phyloP scores from a whole-genome alignment of 2,888 invertebrate genomes.

The Coronaproctus castanopsis region DNA sequence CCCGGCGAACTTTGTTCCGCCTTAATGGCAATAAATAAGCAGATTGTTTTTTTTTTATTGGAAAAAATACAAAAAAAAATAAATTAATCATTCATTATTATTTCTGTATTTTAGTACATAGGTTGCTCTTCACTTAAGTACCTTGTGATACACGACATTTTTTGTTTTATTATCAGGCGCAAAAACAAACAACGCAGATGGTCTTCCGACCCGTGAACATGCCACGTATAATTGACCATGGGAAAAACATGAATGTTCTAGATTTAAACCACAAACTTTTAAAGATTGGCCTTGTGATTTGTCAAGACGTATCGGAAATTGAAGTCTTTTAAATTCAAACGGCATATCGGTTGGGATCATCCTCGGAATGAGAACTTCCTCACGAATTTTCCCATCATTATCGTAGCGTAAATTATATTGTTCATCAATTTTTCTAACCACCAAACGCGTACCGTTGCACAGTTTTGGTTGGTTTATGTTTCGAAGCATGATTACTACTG shows the following conservation, averaged over 20 bases:
- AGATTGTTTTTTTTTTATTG: too few relatives aligned
- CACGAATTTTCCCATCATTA: too few relatives aligned
- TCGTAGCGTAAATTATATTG: too few relatives aligned
- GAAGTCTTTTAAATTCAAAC: constrained; percentile 18
- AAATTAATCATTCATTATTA: too few relatives aligned
- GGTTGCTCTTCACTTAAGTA: too few relatives aligned
- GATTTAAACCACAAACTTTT: constrained; percentile 18
- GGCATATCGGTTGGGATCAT: constrained; percentile 17
- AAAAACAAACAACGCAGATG: not conserved
- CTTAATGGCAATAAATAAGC: too few relatives aligned
- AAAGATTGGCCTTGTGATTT: constrained; percentile 23
- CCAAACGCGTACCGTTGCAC: constrained; percentile 11
- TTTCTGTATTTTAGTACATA: too few relatives aligned
- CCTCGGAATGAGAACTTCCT: constrained; percentile 19
- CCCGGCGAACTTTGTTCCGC: too few relatives aligned
- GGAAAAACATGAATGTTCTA: constrained; percentile 11
- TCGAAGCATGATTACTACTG: constrained; percentile 4
- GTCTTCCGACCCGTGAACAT: constrained; percentile 13
- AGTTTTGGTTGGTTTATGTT: constrained; percentile 8
- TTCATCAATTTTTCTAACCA: too few relatives aligned
- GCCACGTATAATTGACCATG: constrained; percentile 18
- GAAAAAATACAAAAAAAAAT: too few relatives aligned
- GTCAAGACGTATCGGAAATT: constrained; percentile 21
- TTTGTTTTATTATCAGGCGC: not conserved
- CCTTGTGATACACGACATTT: constrained; percentile 4